Evolutionary conservation across 2,888 invertebrate species (phyloP), one percentile per base, ranked within the genome.

Genomic region (Leucozona laternaria): DNA sequence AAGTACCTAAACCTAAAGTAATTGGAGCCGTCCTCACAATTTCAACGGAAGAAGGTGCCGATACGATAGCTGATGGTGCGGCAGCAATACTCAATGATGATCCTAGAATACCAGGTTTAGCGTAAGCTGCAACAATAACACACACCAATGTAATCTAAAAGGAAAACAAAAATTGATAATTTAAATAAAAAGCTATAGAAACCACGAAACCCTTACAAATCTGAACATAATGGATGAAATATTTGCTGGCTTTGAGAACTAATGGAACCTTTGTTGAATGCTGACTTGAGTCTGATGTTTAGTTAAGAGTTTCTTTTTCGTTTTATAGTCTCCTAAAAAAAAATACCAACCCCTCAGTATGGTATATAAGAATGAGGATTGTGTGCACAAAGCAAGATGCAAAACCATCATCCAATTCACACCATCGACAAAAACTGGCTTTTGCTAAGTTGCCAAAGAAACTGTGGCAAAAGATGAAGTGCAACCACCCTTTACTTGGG

Each of bases 181-280:
- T 8, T n/a, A 20, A 11, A 40, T 45, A 31, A 43, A 17, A 31
- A 31, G 31, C 31, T 8, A 7, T 31, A 11, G 11, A 43, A 48
- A 11, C 2, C 28, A 6, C n/a, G 7, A 45, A 62, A 25, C 3
- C 7, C 62, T 78, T 83, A 83, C 79, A 72, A 68, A 66, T 64
- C 68, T 83, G 57, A 83, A 83, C 83, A 83, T 79, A 2, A 22
- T 78, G 50, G 31, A 50, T 17, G 25, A 55, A 20, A n/a, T 68
- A 10, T 10, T 60, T 34, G 4, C 50, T 25, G 73, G 20, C 57
- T 45, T 28, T 10, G 15, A 40, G 20, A 17, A 31, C 25, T 28
- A 25, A 40, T 57, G 43, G 15, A 55, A n/a, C n/a, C 15, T 43
- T 25, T 62, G 25, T 15, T 48, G 45, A 70, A 57, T 6, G 70